phyloP scores from a whole-genome alignment of 2,797 vertebrate species.

The Falco peregrinus region DNA sequence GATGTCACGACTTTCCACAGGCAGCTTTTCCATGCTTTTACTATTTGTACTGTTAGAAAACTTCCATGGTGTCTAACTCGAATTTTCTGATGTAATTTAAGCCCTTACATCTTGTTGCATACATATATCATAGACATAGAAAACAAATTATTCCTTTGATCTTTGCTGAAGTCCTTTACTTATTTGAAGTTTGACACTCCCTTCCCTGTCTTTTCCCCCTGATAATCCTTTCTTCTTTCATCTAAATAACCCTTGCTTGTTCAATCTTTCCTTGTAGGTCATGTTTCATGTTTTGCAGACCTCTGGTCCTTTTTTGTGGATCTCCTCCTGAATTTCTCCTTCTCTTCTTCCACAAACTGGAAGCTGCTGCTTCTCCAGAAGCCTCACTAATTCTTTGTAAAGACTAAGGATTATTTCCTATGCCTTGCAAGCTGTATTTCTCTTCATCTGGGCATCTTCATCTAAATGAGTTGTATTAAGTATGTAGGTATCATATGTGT shows the following conservation, averaged over 20 bases:
- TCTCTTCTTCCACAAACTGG: not conserved
- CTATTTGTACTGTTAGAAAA: not conserved
- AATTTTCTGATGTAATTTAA: conserved; percentile 16
- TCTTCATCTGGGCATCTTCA: not conserved
- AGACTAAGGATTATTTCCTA: not conserved
- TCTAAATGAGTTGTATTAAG: not conserved
- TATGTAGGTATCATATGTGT: not conserved
- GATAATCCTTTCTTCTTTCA: not conserved
- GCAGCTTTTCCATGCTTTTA: not conserved
- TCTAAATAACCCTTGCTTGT: not conserved
- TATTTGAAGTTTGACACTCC: not conserved
- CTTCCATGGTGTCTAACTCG: not conserved
- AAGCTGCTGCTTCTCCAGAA: not conserved
- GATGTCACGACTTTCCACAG: not conserved
- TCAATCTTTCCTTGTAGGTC: not conserved
- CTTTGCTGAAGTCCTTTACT: not conserved
- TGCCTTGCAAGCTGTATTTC: not conserved
- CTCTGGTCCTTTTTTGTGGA: not conserved
- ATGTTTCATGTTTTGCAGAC: not conserved
- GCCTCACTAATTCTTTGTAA: not conserved
- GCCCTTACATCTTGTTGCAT: not conserved
- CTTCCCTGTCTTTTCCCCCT: not conserved
- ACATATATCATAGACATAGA: not conserved
- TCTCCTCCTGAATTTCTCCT: not conserved
- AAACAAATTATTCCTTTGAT: not conserved